Evolutionary conservation across 2,888 invertebrate genomes (phyloP).

Genomic region (Pristionchus fissidentatus): DNA sequence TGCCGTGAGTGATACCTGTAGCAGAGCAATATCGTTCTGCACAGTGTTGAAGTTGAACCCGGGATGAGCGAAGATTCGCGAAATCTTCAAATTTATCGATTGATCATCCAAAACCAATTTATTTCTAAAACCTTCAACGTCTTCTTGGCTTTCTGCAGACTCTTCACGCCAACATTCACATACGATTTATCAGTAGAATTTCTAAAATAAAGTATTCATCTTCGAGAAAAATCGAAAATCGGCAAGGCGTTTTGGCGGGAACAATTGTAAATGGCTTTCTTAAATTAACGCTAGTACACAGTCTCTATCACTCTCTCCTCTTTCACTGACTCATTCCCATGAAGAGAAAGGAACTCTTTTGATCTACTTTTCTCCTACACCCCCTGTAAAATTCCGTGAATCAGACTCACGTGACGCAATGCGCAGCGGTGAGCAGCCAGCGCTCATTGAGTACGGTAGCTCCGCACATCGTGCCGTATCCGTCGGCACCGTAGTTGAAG

Average conservation of each 20-base stretch:
- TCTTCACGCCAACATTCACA: constrained; percentile 42
- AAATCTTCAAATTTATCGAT: constrained; percentile 13
- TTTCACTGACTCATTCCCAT: background rate
- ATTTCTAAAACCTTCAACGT: constrained; percentile 5
- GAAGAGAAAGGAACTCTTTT: background rate
- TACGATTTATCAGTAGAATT: constrained; percentile 30
- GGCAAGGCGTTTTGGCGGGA: too few species aligned
- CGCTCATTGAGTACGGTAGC: constrained; percentile 46
- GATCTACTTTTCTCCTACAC: too few species aligned
- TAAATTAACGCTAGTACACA: background rate
- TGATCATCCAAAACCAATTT: background rate
- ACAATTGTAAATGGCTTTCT: too few species aligned
- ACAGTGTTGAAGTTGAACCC: constrained; percentile 54
- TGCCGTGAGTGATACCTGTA: too few species aligned
- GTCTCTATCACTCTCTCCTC: background rate
- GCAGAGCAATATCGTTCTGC: constrained; percentile 59
- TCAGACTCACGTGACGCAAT: constrained; percentile 44
- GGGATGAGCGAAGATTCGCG: constrained; percentile 53
- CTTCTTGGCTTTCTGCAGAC: background rate
- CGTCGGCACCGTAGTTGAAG: constrained; percentile 44
- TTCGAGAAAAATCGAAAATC: too few species aligned
- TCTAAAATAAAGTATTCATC: constrained; percentile 8
- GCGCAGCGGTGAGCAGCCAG: constrained; percentile 43
- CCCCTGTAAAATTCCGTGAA: background rate
- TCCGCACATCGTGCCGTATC: constrained; percentile 45